A percentile compares a stretch with the other conserved stretches of the same genome.
Evolutionary conservation across 2,113 vertebrate species (phyloP).

Genomic region (Sakesphorus luctuosus): DNA sequence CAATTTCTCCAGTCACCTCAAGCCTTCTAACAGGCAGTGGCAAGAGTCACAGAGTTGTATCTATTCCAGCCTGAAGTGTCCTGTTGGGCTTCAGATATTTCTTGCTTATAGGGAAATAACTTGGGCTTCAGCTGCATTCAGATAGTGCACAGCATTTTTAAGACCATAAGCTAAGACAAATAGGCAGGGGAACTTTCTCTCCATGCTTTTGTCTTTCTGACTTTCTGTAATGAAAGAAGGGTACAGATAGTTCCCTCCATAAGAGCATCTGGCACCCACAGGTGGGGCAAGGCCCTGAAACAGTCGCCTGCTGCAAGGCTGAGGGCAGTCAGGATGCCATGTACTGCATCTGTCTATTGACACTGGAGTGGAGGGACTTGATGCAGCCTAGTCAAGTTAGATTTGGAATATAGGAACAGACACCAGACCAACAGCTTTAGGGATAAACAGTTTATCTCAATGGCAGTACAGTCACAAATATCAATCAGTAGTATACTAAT

Average conservation of each 20-base stretch:
- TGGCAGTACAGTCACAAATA: background rate
- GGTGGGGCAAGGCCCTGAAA: background rate
- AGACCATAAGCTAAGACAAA: background rate
- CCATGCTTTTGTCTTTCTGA: background rate
- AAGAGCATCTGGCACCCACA: background rate
- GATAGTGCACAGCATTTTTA: background rate
- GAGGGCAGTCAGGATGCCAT: background rate
- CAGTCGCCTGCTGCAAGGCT: background rate
- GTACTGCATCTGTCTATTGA: background rate
- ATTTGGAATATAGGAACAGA: background rate
- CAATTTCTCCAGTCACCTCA: background rate
- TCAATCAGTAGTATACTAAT: background rate
- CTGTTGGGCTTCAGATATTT: background rate
- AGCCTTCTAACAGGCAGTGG: background rate
- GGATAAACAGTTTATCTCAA: background rate
- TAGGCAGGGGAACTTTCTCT: background rate
- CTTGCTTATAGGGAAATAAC: background rate
- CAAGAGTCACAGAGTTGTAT: background rate
- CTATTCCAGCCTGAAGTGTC: background rate
- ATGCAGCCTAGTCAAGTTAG: background rate
- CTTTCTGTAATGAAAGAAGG: background rate
- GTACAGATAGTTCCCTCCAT: too few relatives aligned
- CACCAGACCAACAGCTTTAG: background rate
- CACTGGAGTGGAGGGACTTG: background rate
- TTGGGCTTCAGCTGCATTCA: background rate